These are phyloP conservation scores for Austrofundulus limnaeus DNA, from an alignment of 2,113 vertebrate species.

Conservation along the genomic window DNA sequence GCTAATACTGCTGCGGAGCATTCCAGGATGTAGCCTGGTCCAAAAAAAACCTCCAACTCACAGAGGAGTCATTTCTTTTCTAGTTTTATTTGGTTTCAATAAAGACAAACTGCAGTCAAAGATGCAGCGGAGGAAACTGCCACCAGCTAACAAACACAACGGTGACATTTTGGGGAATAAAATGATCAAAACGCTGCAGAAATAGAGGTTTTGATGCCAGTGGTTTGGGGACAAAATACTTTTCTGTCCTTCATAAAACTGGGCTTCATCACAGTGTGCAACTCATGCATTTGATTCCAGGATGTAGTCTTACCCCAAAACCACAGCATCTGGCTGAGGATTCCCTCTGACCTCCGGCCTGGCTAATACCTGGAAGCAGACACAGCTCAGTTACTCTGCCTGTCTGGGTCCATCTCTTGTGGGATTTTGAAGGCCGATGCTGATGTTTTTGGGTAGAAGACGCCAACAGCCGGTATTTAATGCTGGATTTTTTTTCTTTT, in stretches of 20 bases:
- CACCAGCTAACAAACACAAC: slow-evolving; percentile 32
- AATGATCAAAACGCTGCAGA: no score
- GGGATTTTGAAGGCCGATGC: slow-evolving; percentile 43
- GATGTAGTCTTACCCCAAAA: slow-evolving; percentile 55
- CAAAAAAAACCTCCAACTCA: slow-evolving; percentile 51
- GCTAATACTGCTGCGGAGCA: slow-evolving; percentile 44
- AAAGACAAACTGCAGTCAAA: slow-evolving; percentile 40
- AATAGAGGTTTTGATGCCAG: no score
- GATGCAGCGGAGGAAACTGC: slow-evolving; percentile 17
- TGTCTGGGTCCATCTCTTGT: slow-evolving; percentile 47
- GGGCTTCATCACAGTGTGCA: slow-evolving; percentile 36
- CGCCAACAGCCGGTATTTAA: slow-evolving; percentile 29
- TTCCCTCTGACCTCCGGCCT: slow-evolving; percentile 48
- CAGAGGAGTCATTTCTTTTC: slow-evolving; percentile 40
- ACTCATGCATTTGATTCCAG: slow-evolving; percentile 48
- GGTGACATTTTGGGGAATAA: neutral
- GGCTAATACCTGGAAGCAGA: slow-evolving; percentile 64
- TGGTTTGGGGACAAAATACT: slow-evolving; percentile 48
- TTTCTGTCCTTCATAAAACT: slow-evolving; percentile 39
- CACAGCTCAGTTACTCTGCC: slow-evolving; percentile 47
- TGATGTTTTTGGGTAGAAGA: slow-evolving; percentile 34
- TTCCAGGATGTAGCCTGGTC: slow-evolving; percentile 52
- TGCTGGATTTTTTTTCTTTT: slow-evolving; percentile 15
- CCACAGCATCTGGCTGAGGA: slow-evolving; percentile 63
- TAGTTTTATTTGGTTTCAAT: slow-evolving; percentile 36